These are phyloP conservation scores for Antheraea yamamai DNA, from an alignment of 2,888 invertebrate genomes.

Conservation along the genomic window DNA sequence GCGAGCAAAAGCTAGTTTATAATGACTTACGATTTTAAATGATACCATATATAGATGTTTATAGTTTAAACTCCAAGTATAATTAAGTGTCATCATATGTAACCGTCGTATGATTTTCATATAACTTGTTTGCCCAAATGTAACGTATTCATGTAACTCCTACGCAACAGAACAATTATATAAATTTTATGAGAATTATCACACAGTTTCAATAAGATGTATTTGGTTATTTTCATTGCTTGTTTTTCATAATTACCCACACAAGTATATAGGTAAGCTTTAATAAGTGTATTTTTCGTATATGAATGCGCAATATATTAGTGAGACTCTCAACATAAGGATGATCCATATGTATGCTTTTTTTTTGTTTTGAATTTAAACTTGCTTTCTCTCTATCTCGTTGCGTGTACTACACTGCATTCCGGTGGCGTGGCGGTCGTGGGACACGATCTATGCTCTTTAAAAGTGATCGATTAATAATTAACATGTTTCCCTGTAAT, in stretches of 20 bases:
- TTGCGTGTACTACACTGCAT: no score
- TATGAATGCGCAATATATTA: background rate
- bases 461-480: no score
- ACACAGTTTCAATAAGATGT: background rate
- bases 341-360: background rate
- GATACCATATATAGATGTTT: background rate
- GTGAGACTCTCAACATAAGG: background rate
- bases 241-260: background rate
- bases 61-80: background rate
- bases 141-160: background rate
- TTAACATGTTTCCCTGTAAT: no score
- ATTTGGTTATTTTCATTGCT: background rate
- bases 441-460: no score
- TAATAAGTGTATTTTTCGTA: background rate
- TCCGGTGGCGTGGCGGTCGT: no score
- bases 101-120: background rate
- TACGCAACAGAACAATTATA: background rate
- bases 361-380: no score
- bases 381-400: no score
- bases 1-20: no score
- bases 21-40: no score
- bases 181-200: background rate
- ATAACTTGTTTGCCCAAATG: background rate
- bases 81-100: background rate
- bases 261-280: background rate